Evolutionary conservation across 2,797 vertebrate genomes (phyloP).

Genomic region (Clarias laeviceps): DNA sequence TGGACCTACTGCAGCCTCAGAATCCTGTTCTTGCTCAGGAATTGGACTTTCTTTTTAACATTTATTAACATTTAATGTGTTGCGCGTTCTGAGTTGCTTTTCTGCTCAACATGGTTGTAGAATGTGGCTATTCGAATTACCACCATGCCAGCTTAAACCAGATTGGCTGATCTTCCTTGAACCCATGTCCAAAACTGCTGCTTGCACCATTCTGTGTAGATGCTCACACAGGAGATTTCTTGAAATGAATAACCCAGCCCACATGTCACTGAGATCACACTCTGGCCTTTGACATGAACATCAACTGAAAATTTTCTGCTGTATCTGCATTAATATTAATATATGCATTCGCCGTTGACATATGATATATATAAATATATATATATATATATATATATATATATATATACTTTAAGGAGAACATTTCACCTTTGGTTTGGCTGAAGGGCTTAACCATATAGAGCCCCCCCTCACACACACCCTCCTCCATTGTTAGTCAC

Average conservation of each 20-base stretch:
- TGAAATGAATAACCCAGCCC: background rate
- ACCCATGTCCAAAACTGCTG: background rate
- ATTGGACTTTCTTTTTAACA: background rate
- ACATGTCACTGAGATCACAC: background rate
- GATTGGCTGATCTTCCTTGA: background rate
- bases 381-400: no score
- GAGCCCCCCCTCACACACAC: conserved; percentile 6
- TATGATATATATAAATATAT: background rate
- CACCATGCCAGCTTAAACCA: background rate
- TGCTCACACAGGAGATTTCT: background rate
- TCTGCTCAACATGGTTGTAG: background rate
- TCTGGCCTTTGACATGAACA: background rate
- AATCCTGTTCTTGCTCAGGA: background rate
- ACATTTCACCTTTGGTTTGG: conserved; percentile 13
- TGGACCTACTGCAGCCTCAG: background rate
- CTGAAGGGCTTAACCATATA: conserved; percentile 13
- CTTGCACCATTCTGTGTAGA: background rate
- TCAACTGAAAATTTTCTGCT: background rate
- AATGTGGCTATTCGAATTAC: background rate
- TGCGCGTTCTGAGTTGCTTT: background rate
- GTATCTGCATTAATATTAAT: background rate
- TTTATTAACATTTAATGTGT: background rate
- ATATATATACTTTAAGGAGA: background rate
- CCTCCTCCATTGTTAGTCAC: conserved; percentile 89
- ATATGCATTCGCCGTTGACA: background rate